These are phyloP conservation scores for Synanceia verrucosa DNA, from an alignment of 2,797 vertebrate genomes.

Conservation along the genomic window DNA sequence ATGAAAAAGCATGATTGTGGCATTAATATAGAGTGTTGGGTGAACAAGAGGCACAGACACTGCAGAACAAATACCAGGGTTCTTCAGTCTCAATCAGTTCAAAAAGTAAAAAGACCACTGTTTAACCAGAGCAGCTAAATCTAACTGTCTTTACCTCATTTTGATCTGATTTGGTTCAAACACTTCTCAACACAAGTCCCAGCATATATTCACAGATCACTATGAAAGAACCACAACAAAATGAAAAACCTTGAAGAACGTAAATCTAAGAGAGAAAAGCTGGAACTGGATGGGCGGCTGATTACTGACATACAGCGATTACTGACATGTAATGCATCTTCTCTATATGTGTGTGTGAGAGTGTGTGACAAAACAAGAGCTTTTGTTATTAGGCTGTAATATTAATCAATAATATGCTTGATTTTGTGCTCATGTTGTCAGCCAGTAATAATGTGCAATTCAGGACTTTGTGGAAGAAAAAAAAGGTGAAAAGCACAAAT, in stretches of 20 bases:
- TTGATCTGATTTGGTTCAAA: neutral
- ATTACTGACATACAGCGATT: neutral
- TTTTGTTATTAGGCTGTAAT: neutral
- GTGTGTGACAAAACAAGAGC: neutral
- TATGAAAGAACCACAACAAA: neutral
- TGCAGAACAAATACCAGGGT: neutral
- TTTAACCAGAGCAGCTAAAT: neutral
- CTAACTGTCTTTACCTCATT: constrained; percentile 6
- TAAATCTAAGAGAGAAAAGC: neutral
- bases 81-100: neutral
- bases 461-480: neutral
- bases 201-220: constrained; percentile 10
- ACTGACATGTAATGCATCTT: neutral
- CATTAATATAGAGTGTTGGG: neutral
- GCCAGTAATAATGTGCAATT: neutral
- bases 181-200: neutral
- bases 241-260: neutral
- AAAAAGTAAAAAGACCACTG: neutral
- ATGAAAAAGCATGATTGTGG: neutral
- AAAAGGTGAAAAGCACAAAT: constrained; percentile 1
- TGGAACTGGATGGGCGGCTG: neutral
- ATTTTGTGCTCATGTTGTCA: neutral
- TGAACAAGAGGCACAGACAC: neutral
- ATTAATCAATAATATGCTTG: neutral
- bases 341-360: too few relatives aligned